A percentile compares a stretch with the other conserved stretches of the same genome.
Conservation (phyloP, 2,113 vertebrate genomes). For the Cyanistes caeruleus region DNA sequence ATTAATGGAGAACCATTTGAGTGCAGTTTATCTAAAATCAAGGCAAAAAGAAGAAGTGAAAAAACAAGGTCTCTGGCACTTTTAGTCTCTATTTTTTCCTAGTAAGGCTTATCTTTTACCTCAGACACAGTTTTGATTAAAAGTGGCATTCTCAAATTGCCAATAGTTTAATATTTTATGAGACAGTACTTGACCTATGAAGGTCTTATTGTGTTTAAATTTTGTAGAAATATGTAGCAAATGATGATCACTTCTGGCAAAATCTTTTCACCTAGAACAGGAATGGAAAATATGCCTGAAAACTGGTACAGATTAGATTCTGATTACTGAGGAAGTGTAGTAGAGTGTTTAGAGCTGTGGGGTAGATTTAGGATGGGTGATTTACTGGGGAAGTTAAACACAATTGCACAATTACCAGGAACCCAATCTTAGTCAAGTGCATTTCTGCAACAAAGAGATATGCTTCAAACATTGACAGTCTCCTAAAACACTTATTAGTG, state of each 20-base stretch:
- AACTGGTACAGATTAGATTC: not conserved
- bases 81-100: not conserved
- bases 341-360: not conserved
- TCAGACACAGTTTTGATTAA: not conserved
- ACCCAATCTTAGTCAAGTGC: not conserved
- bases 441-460: not conserved
- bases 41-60: not conserved
- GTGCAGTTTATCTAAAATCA: not conserved
- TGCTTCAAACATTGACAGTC: not conserved
- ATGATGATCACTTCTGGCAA: not conserved
- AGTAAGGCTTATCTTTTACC: not conserved
- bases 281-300: not conserved
- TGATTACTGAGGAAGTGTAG: not conserved
- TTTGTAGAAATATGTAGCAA: not conserved
- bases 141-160: not conserved
- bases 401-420: not conserved
- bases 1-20: not conserved
- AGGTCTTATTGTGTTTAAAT: not conserved
- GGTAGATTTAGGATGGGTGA: not conserved
- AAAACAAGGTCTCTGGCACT: not conserved
- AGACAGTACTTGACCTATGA: not conserved
- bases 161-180: not conserved
- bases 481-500: not conserved
- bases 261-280: not conserved
- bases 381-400: not conserved